A percentile compares a stretch with the other conserved stretches of the same genome.
phyloP scores from a whole-genome alignment of 2,888 invertebrate species.

The Drosophila flavopinicola region DNA sequence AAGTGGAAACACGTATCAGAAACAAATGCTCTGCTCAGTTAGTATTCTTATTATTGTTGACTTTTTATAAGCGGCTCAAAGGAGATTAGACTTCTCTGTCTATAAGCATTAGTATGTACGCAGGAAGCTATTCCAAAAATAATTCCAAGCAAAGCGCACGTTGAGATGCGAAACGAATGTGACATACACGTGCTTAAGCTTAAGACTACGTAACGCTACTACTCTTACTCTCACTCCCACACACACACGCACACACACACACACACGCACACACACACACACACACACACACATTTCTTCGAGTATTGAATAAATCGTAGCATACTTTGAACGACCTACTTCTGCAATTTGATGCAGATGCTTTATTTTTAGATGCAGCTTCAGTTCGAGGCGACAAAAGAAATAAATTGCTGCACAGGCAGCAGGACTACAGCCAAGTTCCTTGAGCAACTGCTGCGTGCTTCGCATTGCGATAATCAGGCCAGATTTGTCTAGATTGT shows the following conservation, averaged over 20 bases:
- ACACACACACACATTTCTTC: neutral
- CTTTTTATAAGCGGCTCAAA: no score
- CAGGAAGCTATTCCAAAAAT: constrained; percentile 29
- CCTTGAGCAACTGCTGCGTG: constrained; percentile 21
- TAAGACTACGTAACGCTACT: constrained; percentile 20
- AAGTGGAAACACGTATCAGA: neutral
- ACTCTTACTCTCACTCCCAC: neutral
- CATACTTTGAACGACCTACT: constrained; percentile 56
- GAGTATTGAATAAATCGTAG: constrained; percentile 23
- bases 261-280: neutral
- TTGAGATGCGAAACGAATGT: constrained; percentile 22
- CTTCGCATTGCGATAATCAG: constrained; percentile 14
- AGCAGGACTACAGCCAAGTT: constrained; percentile 5
- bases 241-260: neutral
- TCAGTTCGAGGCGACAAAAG: constrained; percentile 17
- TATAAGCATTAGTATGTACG: constrained; percentile 19
- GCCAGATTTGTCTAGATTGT: constrained; percentile 5
- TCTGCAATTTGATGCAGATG: no score
- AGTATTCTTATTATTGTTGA: neutral
- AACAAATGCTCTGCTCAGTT: neutral
- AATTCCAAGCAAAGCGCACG: constrained; percentile 22
- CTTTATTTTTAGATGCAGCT: constrained; percentile 16
- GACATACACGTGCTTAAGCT: constrained; percentile 42
- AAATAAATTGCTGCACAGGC: constrained; percentile 23
- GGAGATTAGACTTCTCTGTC: neutral